These are phyloP conservation scores for Platycheirus albimanus DNA, from an alignment of 2,888 invertebrate species.

Conservation along the genomic window DNA sequence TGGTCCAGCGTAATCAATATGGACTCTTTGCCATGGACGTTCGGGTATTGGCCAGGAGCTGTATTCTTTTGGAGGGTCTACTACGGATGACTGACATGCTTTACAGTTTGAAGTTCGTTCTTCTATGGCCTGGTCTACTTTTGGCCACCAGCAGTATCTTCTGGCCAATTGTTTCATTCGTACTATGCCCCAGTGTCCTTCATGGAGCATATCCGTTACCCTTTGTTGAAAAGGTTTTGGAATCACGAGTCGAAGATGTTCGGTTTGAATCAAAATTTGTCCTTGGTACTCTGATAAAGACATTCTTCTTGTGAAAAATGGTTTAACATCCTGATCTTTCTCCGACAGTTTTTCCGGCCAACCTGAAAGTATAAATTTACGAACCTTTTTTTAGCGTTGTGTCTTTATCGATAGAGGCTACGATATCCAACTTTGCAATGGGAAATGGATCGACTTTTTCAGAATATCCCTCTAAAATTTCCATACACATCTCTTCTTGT, in stretches of 20 bases:
- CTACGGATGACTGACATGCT: conserved; percentile 4
- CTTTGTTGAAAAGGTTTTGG: conserved; percentile 9
- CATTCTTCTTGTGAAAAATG: conserved; percentile 34
- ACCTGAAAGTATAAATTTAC: conserved; percentile 24
- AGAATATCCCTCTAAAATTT: conserved; percentile 1
- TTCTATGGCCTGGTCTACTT: conserved; percentile 19
- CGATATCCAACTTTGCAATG: conserved; percentile 2
- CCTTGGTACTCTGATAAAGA: conserved; percentile 28
- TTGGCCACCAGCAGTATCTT: conserved; percentile 31
- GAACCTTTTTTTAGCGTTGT: conserved; percentile 9
- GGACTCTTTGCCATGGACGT: conserved; percentile 33
- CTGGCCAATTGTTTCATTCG: conserved; percentile 30
- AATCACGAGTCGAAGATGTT: conserved; percentile 36
- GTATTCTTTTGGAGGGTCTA: conserved; percentile 14
- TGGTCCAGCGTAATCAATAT: conserved; percentile 44
- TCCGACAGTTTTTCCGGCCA: conserved; percentile 41
- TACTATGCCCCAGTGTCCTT: conserved; percentile 43
- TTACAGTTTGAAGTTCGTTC: not conserved
- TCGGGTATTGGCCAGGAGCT: conserved; percentile 23
- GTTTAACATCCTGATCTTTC: conserved; percentile 19
- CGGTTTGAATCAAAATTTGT: conserved; percentile 28
- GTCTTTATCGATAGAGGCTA: conserved; percentile 17
- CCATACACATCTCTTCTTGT: conserved; percentile 32
- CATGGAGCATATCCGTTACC: conserved; percentile 29
- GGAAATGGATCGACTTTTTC: conserved; percentile 19